Base-by-base conservation (phyloP, 2,113 vertebrate species). In the Atherinomorus stipes region DNA sequence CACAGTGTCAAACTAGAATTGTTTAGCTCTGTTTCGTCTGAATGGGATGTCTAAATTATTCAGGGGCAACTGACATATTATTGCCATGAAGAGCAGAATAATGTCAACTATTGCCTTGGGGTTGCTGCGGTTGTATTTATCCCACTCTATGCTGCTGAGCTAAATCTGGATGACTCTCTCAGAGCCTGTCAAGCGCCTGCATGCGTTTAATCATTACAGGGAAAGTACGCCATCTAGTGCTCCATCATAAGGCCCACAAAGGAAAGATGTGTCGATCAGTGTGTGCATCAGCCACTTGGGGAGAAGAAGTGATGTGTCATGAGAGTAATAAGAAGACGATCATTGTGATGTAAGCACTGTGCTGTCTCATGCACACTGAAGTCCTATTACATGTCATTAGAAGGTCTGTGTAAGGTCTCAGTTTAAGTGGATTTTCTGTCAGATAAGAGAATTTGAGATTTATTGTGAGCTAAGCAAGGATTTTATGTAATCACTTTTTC, bases 161-260 rank as follows among this genome's bases (percentile, higher is more conserved):
- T 89, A 71, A 64, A 87, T 83, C 77, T 78, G 79, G 78, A 89
- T 78, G 85, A 84, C 82, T 87, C 78, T 89, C 74, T 85, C 66
- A 78, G 58, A 83, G 64, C 34, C 76, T 84, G 77, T 71, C 85
- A 85, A 50, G 74, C 31, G 23, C 25, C 18, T 7, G 3, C 40
- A 40, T 37, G 26, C 7, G 0, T 61, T 73, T 37, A 13, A 25
- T 63, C 64, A 65, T 18, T 80, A 69, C 54, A 70, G 84, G 66
- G 64, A 67, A 76, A 88, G 85, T 42, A 2, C 56, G 83, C 88
- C 91, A 91, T 87, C 91, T 92, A 88, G 89, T 83, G 91, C 34
- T 40, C 7, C 13, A 40, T 22, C 4, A 0, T 0, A 64, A 64
- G 16, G 47, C 16, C 40, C 64, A 71, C 34, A 53, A 53, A n/a